These are phyloP conservation scores for Schizothorax lantsangensis DNA, from an alignment of 2,797 vertebrate species.

Conservation along the genomic window DNA sequence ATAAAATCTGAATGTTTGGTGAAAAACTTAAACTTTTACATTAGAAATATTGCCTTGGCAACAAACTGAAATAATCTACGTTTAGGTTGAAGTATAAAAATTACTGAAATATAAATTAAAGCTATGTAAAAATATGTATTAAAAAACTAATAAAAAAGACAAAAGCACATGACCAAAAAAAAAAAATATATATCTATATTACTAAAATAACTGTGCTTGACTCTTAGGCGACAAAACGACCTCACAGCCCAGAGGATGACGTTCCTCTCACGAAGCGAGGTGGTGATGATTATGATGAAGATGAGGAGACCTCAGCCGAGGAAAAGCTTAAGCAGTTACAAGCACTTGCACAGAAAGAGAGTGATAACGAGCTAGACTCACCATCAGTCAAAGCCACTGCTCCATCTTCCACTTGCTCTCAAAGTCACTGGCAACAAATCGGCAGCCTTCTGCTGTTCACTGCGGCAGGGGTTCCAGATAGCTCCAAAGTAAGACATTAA, in stretches of 20 bases:
- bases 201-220: not conserved
- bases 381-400: constrained; percentile 23
- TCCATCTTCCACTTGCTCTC: constrained; percentile 62
- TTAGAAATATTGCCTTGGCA: not conserved
- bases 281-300: constrained; percentile 57
- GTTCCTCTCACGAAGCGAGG: constrained; percentile 67
- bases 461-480: constrained; percentile 77
- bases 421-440: constrained; percentile 81
- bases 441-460: constrained; percentile 84
- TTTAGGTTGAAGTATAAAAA: not conserved
- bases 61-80: not conserved
- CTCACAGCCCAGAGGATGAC: constrained; percentile 60
- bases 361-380: constrained; percentile 3
- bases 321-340: constrained; percentile 78
- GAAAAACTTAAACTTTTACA: not conserved
- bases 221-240: constrained; percentile 72
- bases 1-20: not conserved
- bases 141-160: not conserved
- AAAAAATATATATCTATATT: no score
- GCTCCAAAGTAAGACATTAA: constrained; percentile 76
- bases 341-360: constrained; percentile 70
- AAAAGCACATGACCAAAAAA: no score
- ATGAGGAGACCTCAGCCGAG: constrained; percentile 73
- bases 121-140: not conserved
- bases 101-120: not conserved